Evolutionary conservation across 1,140 invertebrate genomes (phyloP).

Genomic region (Anadara kagoshimensis): DNA sequence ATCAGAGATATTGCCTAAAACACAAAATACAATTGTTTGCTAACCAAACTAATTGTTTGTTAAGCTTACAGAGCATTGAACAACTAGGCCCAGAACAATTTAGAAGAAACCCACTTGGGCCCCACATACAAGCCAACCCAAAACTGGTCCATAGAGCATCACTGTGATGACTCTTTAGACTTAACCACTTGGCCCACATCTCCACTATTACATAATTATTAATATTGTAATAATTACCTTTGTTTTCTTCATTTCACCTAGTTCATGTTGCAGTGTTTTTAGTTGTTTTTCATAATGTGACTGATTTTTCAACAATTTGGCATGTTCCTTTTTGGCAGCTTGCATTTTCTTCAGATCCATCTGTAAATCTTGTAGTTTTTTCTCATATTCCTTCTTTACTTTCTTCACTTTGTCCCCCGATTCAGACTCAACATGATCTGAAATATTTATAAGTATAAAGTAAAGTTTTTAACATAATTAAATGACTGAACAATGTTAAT

Average conservation of each 20-base stretch:
- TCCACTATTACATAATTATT: too few species aligned
- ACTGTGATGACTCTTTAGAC: too few species aligned
- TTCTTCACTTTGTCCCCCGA: slow-evolving; percentile 85
- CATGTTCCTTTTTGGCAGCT: slow-evolving; percentile 91
- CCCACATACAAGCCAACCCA: too few species aligned
- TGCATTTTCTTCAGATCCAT: slow-evolving; percentile 91
- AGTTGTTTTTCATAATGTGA: slow-evolving; percentile 89
- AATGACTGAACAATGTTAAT: neutral
- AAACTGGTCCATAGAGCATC: too few species aligned
- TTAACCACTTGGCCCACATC: too few species aligned
- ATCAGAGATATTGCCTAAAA: too few species aligned
- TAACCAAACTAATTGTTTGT: too few species aligned
- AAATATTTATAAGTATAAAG: neutral
- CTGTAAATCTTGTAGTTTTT: slow-evolving; percentile 88
- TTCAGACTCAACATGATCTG: slow-evolving; percentile 18
- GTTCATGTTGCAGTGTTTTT: slow-evolving; percentile 84
- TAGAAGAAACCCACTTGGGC: too few species aligned
- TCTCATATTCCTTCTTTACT: slow-evolving; percentile 93
- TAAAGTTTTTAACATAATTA: neutral
- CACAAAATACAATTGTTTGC: too few species aligned
- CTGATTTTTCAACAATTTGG: slow-evolving; percentile 86
- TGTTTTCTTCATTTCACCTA: slow-evolving; percentile 90
- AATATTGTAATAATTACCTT: too few species aligned
- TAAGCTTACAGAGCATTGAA: too few species aligned
- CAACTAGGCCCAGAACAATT: too few species aligned